A percentile compares a stretch with the other conserved stretches of the same genome.
These are phyloP conservation scores for Nibea coibor DNA, from an alignment of 2,113 vertebrate genomes.

Conservation along the genomic window DNA sequence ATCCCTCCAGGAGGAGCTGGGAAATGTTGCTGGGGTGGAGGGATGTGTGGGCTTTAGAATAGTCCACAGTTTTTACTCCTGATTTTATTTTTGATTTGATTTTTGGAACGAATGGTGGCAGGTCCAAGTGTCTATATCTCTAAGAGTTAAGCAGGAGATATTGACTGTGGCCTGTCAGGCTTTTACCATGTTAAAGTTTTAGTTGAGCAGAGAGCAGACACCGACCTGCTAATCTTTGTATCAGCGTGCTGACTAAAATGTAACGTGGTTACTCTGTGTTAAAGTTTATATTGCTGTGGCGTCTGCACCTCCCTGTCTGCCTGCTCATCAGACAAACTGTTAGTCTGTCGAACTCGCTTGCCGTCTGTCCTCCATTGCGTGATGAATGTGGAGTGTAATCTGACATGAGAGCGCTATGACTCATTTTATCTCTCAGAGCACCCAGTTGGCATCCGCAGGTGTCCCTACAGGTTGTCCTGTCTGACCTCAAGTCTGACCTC, in stretches of 20 bases:
- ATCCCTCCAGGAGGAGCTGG: too few relatives aligned
- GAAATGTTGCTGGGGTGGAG: too few relatives aligned
- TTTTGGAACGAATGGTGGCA: not conserved
- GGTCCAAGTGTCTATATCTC: not conserved
- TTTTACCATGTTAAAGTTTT: not conserved
- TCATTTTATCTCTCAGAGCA: slow-evolving; percentile 17
- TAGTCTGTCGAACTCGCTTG: not conserved
- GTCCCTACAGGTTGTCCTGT: not conserved
- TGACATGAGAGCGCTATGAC: slow-evolving; percentile 17
- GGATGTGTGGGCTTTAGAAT: too few relatives aligned
- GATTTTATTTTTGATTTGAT: too few relatives aligned
- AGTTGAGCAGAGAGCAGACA: not conserved
- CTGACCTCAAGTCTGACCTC: not conserved
- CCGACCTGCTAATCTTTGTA: not conserved
- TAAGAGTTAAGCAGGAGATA: not conserved
- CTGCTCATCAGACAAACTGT: not conserved
- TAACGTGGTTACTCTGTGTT: too few relatives aligned
- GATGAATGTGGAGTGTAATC: slow-evolving; percentile 33
- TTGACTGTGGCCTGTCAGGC: not conserved
- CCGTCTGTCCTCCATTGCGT: not conserved
- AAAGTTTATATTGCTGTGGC: not conserved
- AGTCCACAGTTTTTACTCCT: too few relatives aligned
- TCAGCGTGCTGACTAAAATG: too few relatives aligned
- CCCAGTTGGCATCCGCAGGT: slow-evolving; percentile 1
- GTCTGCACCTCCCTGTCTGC: not conserved